Base-by-base conservation (phyloP, 1,140 invertebrate genomes). In the Procambarus virginalis region DNA sequence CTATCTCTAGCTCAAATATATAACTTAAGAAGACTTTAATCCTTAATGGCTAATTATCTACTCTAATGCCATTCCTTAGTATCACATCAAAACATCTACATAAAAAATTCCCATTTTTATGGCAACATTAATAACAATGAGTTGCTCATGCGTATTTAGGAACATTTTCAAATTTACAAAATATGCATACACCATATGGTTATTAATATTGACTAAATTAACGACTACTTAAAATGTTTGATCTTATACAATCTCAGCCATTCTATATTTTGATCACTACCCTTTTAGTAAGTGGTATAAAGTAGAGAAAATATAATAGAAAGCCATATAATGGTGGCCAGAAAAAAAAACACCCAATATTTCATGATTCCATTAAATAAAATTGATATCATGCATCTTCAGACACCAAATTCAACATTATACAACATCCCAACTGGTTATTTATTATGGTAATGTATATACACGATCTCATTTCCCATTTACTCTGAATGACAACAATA, bases 221-320 rank as follows among this genome's bases (percentile, higher is more conserved):
- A 20, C 46, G 51, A 20, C 46, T 78, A 78, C 48, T 77, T 77
- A 77, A 77, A 77, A 77, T 77, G 48, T 49, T 12, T 9, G 51
- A 49, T 48, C 3, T 78, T 78, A 55, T 48, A 78, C 49, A 75
- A 22, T 84, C 46, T 73, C 64, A 75, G 83, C 83, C 83, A 76
- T 84, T 88, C 86, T 88, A 88, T 88, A 88, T 81, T 88, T 88
- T 88, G 86, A 88, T 88, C 86, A 82, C 86, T 88, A 88, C 79
- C 86, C 58, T 88, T 5, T n/a, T 60, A 55, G 34, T 46, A 81
- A 45, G 34, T 81, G 49, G 51, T 58, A 86, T 68, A 20, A 73
- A 70, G 79, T 48, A 81, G 60, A 88, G 48, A 73, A 80, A 82
- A 51, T 73, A 58, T 86, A 60, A 86, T 22, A 88, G 48, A 58